Evolutionary conservation across 1,140 invertebrate species (phyloP).

Genomic region (Delia radicum): DNA sequence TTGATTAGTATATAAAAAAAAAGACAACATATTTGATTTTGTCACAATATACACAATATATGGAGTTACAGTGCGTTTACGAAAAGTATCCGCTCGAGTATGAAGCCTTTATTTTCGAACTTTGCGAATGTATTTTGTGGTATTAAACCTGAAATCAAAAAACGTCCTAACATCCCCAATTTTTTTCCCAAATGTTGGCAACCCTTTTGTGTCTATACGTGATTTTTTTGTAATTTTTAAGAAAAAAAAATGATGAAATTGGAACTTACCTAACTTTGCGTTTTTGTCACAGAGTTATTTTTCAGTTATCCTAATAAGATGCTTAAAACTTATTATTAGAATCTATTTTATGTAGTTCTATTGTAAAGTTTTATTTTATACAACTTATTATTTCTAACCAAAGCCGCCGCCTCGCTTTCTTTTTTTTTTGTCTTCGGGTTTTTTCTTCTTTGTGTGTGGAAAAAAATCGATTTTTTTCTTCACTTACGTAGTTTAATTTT

Average conservation of each 20-base stretch:
- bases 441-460: conserved; percentile 7
- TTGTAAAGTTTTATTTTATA: conserved; percentile 1
- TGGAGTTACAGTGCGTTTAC: too few species aligned
- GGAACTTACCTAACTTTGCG: conserved; percentile 13
- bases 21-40: too few species aligned
- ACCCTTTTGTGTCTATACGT: not conserved
- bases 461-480: conserved; percentile 13
- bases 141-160: too few species aligned
- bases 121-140: too few species aligned
- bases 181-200: not conserved
- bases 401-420: conserved; percentile 22
- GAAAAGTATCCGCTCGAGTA: too few species aligned
- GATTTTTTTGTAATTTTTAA: not conserved
- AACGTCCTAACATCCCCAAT: too few species aligned
- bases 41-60: too few species aligned
- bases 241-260: conserved; percentile 3
- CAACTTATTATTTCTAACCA: conserved; percentile 13
- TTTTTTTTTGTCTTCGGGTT: conserved; percentile 4
- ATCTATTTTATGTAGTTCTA: not conserved
- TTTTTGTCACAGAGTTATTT: not conserved
- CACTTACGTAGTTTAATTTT: not conserved
- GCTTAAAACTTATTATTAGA: conserved; percentile 3
- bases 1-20: too few species aligned
- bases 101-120: too few species aligned
- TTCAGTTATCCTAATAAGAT: not conserved